Evolutionary conservation across 2,888 invertebrate genomes (phyloP).

Genomic region (Lymantria dispar): DNA sequence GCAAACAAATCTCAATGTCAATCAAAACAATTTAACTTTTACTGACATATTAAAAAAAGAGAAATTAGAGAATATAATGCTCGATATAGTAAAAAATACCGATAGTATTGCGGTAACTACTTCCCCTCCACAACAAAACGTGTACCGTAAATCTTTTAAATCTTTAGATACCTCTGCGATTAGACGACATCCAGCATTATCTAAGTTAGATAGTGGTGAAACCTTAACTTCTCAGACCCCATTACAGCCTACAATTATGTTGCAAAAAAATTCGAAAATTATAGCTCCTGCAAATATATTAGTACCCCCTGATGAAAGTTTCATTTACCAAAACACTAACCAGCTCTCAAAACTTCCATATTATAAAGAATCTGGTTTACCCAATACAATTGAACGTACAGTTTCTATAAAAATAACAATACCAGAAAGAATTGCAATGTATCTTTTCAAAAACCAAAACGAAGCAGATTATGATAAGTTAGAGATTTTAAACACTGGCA

Average conservation of each 20-base stretch:
- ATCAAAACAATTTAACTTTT: slow-evolving; percentile 61
- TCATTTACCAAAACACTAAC: slow-evolving; percentile 46
- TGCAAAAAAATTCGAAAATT: slow-evolving; percentile 49
- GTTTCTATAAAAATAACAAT: slow-evolving; percentile 74
- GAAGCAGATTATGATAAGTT: slow-evolving; percentile 58
- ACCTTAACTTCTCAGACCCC: slow-evolving; percentile 51
- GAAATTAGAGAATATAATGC: slow-evolving; percentile 66
- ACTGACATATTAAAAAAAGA: slow-evolving; percentile 68
- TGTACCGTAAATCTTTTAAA: slow-evolving; percentile 44
- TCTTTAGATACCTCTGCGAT: slow-evolving; percentile 16
- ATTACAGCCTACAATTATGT: slow-evolving; percentile 30
- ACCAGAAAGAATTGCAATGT: slow-evolving; percentile 69
- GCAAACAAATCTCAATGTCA: slow-evolving; percentile 43
- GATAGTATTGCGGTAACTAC: slow-evolving; percentile 54
- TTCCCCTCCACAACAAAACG: slow-evolving; percentile 47
- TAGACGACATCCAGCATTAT: slow-evolving; percentile 28
- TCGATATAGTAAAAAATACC: slow-evolving; percentile 67
- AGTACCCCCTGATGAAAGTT: slow-evolving; percentile 56
- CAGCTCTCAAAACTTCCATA: slow-evolving; percentile 59
- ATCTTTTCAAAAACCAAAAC: slow-evolving; percentile 58
- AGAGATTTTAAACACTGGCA: slow-evolving; percentile 73
- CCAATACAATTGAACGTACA: slow-evolving; percentile 71
- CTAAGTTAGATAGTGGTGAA: slow-evolving; percentile 53
- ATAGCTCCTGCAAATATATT: slow-evolving; percentile 54
- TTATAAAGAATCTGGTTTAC: slow-evolving; percentile 54